These are phyloP conservation scores for Chaenocephalus aceratus DNA, from an alignment of 2,113 vertebrate species.

Conservation along the genomic window DNA sequence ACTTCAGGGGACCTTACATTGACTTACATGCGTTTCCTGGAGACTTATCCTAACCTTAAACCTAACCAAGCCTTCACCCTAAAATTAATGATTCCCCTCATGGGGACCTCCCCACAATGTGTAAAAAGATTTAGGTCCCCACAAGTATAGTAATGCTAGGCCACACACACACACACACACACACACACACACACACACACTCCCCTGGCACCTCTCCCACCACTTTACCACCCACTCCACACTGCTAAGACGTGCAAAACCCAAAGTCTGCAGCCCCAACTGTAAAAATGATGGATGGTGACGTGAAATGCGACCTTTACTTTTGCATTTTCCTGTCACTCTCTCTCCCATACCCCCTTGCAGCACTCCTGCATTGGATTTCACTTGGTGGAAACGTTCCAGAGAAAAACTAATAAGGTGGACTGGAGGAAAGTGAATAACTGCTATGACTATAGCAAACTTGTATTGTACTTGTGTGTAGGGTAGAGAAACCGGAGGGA, in stretches of 20 bases:
- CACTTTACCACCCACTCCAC: conserved; percentile 32
- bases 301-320: conserved; percentile 70
- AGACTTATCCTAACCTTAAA: too few relatives aligned
- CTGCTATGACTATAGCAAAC: not conserved
- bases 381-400: conserved; percentile 33
- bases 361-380: conserved; percentile 45
- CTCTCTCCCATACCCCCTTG: conserved; percentile 13
- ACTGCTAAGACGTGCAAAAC: conserved; percentile 42
- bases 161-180: too few relatives aligned
- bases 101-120: too few relatives aligned
- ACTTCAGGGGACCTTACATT: too few relatives aligned
- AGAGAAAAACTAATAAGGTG: conserved; percentile 1
- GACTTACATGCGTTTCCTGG: too few relatives aligned
- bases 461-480: not conserved
- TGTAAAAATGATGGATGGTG: conserved; percentile 78
- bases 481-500: not conserved
- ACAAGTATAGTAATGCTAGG: too few relatives aligned
- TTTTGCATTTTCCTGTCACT: conserved; percentile 66
- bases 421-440: conserved; percentile 3
- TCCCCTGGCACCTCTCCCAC: conserved; percentile 22
- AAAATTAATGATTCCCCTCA: too few relatives aligned
- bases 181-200: conserved; percentile 15
- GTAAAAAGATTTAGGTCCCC: too few relatives aligned
- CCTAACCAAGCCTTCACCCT: too few relatives aligned
- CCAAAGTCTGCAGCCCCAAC: conserved; percentile 47